Percentiles rank a stretch among this genome's conserved stretches.
Evolutionary conservation across 2,797 vertebrate species (phyloP).

Genomic region (Danio aesculapii): DNA sequence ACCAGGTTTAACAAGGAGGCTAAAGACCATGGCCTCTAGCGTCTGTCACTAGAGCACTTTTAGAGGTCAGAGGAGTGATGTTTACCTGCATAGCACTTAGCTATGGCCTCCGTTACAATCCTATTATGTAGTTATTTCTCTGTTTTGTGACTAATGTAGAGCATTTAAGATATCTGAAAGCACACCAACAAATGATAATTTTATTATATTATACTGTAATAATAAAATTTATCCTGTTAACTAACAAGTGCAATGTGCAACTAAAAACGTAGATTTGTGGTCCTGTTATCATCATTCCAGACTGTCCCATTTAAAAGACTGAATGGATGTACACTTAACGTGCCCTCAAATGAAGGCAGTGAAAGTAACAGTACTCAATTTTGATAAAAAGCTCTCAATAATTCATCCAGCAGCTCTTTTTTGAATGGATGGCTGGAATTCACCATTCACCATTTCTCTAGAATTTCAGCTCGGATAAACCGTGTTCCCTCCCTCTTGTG

Average conservation of each 20-base stretch:
- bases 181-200: background rate
- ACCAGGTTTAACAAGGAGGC: no score
- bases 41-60: no score
- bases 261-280: background rate
- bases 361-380: slow-evolving; percentile 6
- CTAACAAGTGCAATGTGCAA: background rate
- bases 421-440: slow-evolving; percentile 12
- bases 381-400: slow-evolving; percentile 37
- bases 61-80: no score
- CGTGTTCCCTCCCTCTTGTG: background rate
- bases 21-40: no score
- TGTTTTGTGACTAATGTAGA: no score
- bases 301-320: slow-evolving; percentile 26
- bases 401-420: slow-evolving; percentile 43
- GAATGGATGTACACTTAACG: slow-evolving; percentile 32
- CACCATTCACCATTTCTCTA: background rate
- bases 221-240: background rate
- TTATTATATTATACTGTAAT: background rate
- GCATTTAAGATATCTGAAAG: background rate
- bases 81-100: no score
- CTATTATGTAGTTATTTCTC: no score
- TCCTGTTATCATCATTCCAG: background rate
- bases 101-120: no score
- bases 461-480: background rate
- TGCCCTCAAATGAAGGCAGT: background rate